phyloP scores from a whole-genome alignment of 2,888 invertebrate species.

The Sesamia inferens region DNA sequence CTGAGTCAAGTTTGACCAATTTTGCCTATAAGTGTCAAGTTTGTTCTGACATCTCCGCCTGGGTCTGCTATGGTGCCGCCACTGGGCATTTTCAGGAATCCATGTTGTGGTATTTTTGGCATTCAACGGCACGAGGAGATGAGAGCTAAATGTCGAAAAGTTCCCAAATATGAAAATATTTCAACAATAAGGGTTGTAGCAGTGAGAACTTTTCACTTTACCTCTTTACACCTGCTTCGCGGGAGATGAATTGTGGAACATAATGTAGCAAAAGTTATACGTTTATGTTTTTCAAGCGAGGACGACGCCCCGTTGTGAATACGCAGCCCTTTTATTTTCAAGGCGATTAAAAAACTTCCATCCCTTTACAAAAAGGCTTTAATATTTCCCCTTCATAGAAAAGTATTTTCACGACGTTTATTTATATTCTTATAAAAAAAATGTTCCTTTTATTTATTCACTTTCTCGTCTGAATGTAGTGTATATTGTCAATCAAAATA shows the following conservation, averaged over 20 bases:
- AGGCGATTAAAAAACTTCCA: slow-evolving; percentile 81
- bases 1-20: neutral
- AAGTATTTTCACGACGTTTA: slow-evolving; percentile 57
- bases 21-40: neutral
- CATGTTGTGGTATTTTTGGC: neutral
- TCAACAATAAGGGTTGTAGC: slow-evolving; percentile 73
- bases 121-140: neutral
- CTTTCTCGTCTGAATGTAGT: slow-evolving; percentile 62
- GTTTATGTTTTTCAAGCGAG: slow-evolving; percentile 67
- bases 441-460: slow-evolving; percentile 65
- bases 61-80: neutral
- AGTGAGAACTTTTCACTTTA: slow-evolving; percentile 80
- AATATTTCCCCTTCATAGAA: slow-evolving; percentile 68
- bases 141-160: slow-evolving; percentile 42
- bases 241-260: slow-evolving; percentile 78
- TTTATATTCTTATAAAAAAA: slow-evolving; percentile 49
- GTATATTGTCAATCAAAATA: slow-evolving; percentile 75
- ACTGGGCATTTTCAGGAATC: neutral
- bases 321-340: slow-evolving; percentile 73
- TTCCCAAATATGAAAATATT: slow-evolving; percentile 74
- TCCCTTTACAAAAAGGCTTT: slow-evolving; percentile 70
- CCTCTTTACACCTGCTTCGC: slow-evolving; percentile 79
- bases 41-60: neutral
- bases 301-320: slow-evolving; percentile 60
- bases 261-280: slow-evolving; percentile 65